Percentiles rank a stretch among this genome's conserved stretches.
These are phyloP conservation scores for Drosophila demipolita DNA, from an alignment of 2,888 invertebrate species.

Conservation along the genomic window DNA sequence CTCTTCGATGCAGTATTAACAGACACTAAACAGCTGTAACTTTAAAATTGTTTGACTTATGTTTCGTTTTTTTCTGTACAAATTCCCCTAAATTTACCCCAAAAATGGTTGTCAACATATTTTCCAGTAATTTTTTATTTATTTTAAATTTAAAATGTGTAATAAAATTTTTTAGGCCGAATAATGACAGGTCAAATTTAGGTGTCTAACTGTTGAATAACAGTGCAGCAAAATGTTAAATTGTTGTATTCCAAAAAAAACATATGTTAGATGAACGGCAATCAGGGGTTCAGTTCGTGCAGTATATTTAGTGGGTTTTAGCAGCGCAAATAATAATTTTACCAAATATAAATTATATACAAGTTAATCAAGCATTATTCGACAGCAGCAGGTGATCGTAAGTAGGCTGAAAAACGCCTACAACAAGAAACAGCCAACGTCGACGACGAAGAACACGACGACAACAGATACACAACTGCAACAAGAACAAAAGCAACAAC, in stretches of 20 bases:
- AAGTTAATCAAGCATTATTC: slow-evolving; percentile 10
- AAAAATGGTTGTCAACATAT: not conserved
- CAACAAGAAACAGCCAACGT: not conserved
- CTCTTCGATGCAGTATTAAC: not conserved
- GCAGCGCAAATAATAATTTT: slow-evolving; percentile 40
- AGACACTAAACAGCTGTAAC: not conserved
- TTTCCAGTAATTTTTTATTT: not conserved
- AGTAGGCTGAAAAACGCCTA: slow-evolving; percentile 3
- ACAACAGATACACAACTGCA: slow-evolving; percentile 12
- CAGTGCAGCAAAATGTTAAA: slow-evolving; percentile 27
- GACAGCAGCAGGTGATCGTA: slow-evolving; percentile 20
- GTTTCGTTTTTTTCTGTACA: not conserved
- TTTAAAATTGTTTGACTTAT: not conserved
- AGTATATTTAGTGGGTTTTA: slow-evolving; percentile 37
- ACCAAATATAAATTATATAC: slow-evolving; percentile 35
- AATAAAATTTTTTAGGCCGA: not conserved
- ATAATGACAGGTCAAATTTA: slow-evolving; percentile 3
- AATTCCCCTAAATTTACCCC: not conserved
- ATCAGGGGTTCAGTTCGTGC: slow-evolving; percentile 35
- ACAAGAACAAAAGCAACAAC: slow-evolving; percentile 39
- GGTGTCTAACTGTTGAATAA: slow-evolving; percentile 29
- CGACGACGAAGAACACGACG: slow-evolving; percentile 20
- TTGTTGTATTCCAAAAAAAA: slow-evolving; percentile 24
- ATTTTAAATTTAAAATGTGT: not conserved
- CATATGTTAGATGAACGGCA: slow-evolving; percentile 49